Evolutionary conservation across 1,140 invertebrate species (phyloP), one percentile per base, ranked within the genome.

Genomic region (Proctacanthus coquilletti): DNA sequence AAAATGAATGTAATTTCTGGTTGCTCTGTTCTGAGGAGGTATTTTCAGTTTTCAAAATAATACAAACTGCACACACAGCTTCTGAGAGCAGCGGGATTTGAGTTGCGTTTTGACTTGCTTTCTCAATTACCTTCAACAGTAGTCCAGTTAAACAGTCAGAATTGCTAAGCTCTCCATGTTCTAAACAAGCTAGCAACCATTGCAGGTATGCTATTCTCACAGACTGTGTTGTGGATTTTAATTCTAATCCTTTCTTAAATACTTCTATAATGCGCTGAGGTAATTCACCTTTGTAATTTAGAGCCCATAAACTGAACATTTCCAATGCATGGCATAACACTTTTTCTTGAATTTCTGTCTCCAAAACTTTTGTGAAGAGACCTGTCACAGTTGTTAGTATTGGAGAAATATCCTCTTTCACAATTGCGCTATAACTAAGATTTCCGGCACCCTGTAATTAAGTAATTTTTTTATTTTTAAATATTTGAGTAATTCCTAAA

Each of bases 261-360:
- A 78, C 73, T 27, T 84, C 73, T 2, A 84, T 62, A 9, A 92
- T 60, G 41, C 71, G 70, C 34, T 74, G 71, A 1, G 84, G 81
- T 20, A 85, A 62, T 41, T 72, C 62, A n/a, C 63, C 69, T 2
- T 52, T 61, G 43, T 84, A 76, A 50, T 78, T 79, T 4, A 59
- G 48, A 34, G 77, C 74, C 91, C 91, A 94, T 6, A 78, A 50
- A 8, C 74, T 66, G 56, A 93, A 71, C 71, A 81, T 80, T 45
- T 84, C 75, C 5, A 94, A 63, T 4, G 81, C 75, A 46, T 78
- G 74, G 42, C 84, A 74, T 18, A 94, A 59, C 2, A 86, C 91
- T 47, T 86, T 87, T 63, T 96, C 92, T 60, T 95, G 88, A 34
- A 85, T 82, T 70, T 97, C 92, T 21, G 71, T 71, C 52, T 91